Base-by-base conservation (phyloP, 2,888 invertebrate species). In the Muscina levida region DNA sequence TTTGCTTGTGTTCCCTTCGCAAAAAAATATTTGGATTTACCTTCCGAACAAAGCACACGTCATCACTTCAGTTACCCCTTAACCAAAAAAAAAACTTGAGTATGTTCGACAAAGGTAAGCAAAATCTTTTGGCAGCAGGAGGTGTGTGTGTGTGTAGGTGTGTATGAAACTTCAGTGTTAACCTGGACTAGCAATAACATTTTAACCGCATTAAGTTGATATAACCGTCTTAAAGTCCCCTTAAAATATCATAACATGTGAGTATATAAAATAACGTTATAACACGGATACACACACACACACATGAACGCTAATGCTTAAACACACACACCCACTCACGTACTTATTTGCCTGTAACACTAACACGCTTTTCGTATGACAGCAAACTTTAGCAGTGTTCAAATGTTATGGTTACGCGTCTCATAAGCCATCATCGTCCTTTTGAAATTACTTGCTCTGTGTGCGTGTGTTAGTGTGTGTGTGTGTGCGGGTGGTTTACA, bases 201-300 rank as follows among this genome's bases (percentile, higher is more conserved):
- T 79, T 70, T 74, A 71, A 66, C 57, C 74, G 51, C 57, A 71
- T 79, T 74, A 71, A 57, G 66, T 79, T 71, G 48, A 17, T 67
- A 67, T 59, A 71, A 67, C 51, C 59, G 15, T 71, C 74, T 74
- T 67, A 31, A 70, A 74, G 53, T 66, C 56, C 70, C 31, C 57
- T 57, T 66, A 46, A 48, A 56, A 46, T 37, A 19, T 44, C n/a
- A n/a, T n/a, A n/a, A n/a, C 19, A 59, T 66, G n/a, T n/a, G n/a
- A n/a, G n/a, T n/a, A 77, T 11, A 70, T 24, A 62, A 37, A 39
- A n/a, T 6, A 22, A 42, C 46, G 39, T 66, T 62, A 48, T 13
- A 39, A n/a, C 11, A 15, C 26, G 11, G 13, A 42, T 26, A 68
- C 4, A 44, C 42, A 26, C 22, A 44, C 22, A 37, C 31, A 48